Evolutionary conservation across 2,113 vertebrate genomes (phyloP).

Genomic region (Rostratula benghalensis): DNA sequence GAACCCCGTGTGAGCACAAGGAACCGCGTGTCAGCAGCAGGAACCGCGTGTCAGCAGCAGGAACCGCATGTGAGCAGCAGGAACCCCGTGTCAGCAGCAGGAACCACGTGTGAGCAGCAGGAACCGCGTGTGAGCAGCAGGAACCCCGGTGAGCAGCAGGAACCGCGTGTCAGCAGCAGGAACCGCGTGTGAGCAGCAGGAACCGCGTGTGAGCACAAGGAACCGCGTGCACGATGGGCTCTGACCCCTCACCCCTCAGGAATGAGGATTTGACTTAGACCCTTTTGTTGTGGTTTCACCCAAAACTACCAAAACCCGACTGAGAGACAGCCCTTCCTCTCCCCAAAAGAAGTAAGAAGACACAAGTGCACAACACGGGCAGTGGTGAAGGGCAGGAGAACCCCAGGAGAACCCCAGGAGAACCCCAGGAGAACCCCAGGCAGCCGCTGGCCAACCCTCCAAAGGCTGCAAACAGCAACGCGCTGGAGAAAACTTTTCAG

Average conservation of each 20-base stretch:
- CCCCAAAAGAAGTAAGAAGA: too few relatives aligned
- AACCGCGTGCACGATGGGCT: accelerated
- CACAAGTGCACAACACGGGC: too few relatives aligned
- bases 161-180: too few relatives aligned
- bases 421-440: background rate
- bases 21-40: background rate
- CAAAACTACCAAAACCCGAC: too few relatives aligned
- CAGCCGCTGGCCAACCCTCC: background rate
- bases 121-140: accelerated
- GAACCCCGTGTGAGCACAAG: background rate
- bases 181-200: background rate
- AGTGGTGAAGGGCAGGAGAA: too few relatives aligned
- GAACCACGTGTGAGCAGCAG: background rate
- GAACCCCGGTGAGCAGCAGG: background rate
- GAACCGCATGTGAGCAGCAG: background rate
- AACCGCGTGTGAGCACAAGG: background rate
- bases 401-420: background rate
- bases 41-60: accelerated
- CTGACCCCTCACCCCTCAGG: background rate
- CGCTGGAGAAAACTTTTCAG: accelerated
- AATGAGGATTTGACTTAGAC: background rate
- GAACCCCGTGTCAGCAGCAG: accelerated
- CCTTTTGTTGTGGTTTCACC: too few relatives aligned
- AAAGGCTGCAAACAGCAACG: background rate
- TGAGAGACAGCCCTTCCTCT: too few relatives aligned